These are phyloP conservation scores for Phasia obesa DNA, from an alignment of 2,888 invertebrate species.

Conservation along the genomic window DNA sequence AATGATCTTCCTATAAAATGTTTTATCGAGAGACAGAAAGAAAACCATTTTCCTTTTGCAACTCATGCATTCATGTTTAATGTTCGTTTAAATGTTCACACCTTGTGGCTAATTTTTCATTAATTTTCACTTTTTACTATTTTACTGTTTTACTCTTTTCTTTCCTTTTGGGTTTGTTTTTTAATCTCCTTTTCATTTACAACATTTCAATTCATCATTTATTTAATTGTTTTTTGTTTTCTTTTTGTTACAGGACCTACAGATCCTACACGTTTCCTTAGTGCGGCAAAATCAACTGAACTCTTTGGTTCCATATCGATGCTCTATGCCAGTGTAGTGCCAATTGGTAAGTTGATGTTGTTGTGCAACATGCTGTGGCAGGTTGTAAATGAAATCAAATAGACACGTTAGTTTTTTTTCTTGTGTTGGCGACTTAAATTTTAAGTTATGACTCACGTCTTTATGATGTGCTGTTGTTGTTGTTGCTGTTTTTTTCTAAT, in stretches of 20 bases:
- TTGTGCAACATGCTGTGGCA: slow-evolving; percentile 12
- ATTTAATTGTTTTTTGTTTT: slow-evolving; percentile 38
- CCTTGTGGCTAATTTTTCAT: slow-evolving; percentile 70
- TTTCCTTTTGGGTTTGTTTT: slow-evolving; percentile 4
- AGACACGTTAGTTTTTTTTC: slow-evolving; percentile 12
- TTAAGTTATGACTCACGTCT: slow-evolving; percentile 46
- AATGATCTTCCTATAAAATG: not conserved
- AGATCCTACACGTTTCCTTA: slow-evolving; percentile 81
- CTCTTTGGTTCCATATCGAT: slow-evolving; percentile 82
- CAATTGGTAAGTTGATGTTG: slow-evolving; percentile 79
- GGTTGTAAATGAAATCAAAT: slow-evolving; percentile 35
- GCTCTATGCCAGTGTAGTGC: slow-evolving; percentile 81
- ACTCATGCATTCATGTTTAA: slow-evolving; percentile 17
- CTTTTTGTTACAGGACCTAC: slow-evolving; percentile 77
- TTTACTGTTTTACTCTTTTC: slow-evolving; percentile 15
- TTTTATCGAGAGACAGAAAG: not conserved
- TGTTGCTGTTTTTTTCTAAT: slow-evolving; percentile 50
- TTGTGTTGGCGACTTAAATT: slow-evolving; percentile 6
- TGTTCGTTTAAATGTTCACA: slow-evolving; percentile 67
- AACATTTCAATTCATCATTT: slow-evolving; percentile 28
- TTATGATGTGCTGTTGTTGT: not conserved
- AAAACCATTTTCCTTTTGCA: slow-evolving; percentile 18
- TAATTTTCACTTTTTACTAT: slow-evolving; percentile 62
- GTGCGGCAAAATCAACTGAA: slow-evolving; percentile 81
- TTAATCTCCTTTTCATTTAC: slow-evolving; percentile 38